Evolutionary conservation across 2,797 vertebrate species (phyloP), one percentile per base, ranked within the genome.

Genomic region (Pseudocheirus occidentalis): DNA sequence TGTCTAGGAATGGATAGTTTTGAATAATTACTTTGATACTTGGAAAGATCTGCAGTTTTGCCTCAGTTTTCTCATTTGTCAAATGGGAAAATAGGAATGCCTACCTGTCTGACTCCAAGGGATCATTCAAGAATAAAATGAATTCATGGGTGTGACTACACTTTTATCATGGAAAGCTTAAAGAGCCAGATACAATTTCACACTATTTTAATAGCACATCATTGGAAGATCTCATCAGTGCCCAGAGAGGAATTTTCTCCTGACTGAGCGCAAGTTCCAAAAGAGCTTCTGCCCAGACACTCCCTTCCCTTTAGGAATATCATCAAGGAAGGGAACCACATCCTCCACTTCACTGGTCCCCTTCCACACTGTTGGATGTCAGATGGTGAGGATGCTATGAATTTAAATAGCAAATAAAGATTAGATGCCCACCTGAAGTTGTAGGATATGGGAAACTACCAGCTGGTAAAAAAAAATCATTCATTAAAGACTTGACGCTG

Each of bases 341-440:
- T 11, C 53, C 92, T 95, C 92, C 55, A 93, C 53, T 46, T 90
- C 52, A 31, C 18, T 46, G 81, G 91, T 52, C 92, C 40, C 62
- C 31, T 55, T 21, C 50, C 53, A 40, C n/a, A 21, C 2, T 24
- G n/a, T 40, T 73, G n/a, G n/a, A 10, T 40, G 66, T 40, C 66
- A 73, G 66, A 40, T 73, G 18, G 2, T 73, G 6, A 73, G 66
- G 66, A 73, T 40, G 18, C 66, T 73, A 40, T 21, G n/a, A 73
- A 40, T 40, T 73, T 73, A 40, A 66, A 16, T 34, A 66, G 5
- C 31, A n/a, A 40, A 73, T 40, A 2, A n/a, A n/a, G 6, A 40
- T 18, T 3, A 40, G 62, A 66, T 66, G 62, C 62, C 31, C 62
- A 66, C 62, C 34, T n/a, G 31, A 66, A n/a, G n/a, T n/a, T 73